A percentile compares a stretch with the other conserved stretches of the same genome.
phyloP scores from a whole-genome alignment of 2,888 invertebrate genomes.

The Caenorhabditis sp. region DNA sequence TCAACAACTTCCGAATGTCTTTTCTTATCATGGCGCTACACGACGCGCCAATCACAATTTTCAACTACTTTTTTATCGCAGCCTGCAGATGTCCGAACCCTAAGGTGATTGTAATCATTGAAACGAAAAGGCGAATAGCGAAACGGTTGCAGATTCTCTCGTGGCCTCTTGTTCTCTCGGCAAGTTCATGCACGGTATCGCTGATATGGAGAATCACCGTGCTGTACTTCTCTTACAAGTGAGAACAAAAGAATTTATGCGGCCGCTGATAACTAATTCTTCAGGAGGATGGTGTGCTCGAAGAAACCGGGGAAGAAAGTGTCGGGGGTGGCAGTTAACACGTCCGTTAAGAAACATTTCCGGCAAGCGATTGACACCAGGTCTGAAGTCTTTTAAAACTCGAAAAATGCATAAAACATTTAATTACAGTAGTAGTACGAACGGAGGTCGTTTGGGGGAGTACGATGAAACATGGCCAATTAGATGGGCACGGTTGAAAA shows the following conservation, averaged over 20 bases:
- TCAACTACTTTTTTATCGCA: constrained; percentile 78
- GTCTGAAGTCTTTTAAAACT: too few species aligned
- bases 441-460: constrained; percentile 70
- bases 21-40: constrained; percentile 78
- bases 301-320: constrained; percentile 46
- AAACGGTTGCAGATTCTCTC: constrained; percentile 64
- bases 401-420: too few species aligned
- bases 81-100: constrained; percentile 77
- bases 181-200: constrained; percentile 66
- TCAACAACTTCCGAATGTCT: constrained; percentile 79
- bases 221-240: constrained; percentile 76
- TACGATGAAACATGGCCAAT: constrained; percentile 79
- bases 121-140: background rate
- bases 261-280: background rate
- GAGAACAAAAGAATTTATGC: constrained; percentile 1
- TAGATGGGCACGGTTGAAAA: constrained; percentile 67
- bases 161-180: constrained; percentile 76
- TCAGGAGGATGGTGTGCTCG: constrained; percentile 70
- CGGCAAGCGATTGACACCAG: constrained; percentile 63
- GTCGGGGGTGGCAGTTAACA: constrained; percentile 58
- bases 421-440: constrained; percentile 25
- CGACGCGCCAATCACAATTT: constrained; percentile 77
- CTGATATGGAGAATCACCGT: constrained; percentile 77
- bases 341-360: constrained; percentile 67
- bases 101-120: constrained; percentile 67